Evolutionary conservation across 2,113 vertebrate genomes (phyloP).

Genomic region (Albula glossodonta): DNA sequence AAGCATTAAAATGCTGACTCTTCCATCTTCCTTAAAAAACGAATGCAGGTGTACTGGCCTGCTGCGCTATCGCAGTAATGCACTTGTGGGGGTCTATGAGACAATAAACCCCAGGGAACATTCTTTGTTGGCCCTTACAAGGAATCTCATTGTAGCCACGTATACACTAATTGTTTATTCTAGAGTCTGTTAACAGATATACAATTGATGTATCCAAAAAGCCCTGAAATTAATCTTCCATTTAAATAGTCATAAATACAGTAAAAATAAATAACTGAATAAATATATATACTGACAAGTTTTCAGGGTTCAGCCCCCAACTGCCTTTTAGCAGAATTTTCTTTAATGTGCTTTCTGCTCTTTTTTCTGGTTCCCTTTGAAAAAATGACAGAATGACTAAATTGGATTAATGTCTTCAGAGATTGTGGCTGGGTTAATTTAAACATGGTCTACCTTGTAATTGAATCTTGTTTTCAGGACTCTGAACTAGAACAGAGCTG

Average conservation of each 20-base stretch:
- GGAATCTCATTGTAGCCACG: not conserved
- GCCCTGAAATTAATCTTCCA: not conserved
- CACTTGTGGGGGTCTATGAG: not conserved
- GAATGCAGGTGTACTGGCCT: not conserved
- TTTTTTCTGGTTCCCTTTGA: not conserved
- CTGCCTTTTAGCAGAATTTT: not conserved
- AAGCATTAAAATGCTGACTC: not conserved
- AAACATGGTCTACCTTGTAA: slow-evolving; percentile 75
- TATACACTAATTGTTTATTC: not conserved
- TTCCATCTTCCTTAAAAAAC: not conserved
- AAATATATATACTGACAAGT: not conserved
- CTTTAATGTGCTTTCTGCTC: not conserved
- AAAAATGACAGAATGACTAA: not conserved
- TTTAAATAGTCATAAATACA: not conserved
- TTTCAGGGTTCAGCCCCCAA: not conserved
- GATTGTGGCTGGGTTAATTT: slow-evolving; percentile 12
- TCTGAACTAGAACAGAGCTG: slow-evolving; percentile 96
- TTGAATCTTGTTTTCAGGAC: slow-evolving; percentile 96
- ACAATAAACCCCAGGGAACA: not conserved
- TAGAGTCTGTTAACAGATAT: not conserved
- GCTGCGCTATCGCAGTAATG: not conserved
- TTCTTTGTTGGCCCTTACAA: not conserved
- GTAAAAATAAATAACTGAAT: too few species aligned
- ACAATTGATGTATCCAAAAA: not conserved
- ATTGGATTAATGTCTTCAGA: not conserved